These are phyloP conservation scores for Synergus laeviventris DNA, from an alignment of 2,888 invertebrate genomes.

Conservation along the genomic window DNA sequence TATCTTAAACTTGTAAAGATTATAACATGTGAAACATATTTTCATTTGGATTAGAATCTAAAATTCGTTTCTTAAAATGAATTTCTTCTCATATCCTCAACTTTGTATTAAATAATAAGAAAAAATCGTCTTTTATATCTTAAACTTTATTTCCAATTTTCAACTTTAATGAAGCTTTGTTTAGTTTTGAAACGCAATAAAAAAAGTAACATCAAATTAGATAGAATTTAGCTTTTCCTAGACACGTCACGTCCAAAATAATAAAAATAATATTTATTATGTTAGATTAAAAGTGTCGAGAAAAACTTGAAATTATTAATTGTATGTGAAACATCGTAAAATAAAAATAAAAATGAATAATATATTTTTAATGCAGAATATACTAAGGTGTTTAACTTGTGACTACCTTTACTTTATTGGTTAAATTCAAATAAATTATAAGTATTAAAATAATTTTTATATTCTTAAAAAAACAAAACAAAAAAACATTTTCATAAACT, in stretches of 20 bases:
- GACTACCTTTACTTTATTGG: too few relatives aligned
- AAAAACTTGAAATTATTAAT: neutral
- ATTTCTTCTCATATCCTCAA: conserved; percentile 35
- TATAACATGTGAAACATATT: conserved; percentile 30
- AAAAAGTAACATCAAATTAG: neutral
- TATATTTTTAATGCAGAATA: neutral
- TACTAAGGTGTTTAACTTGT: too few relatives aligned
- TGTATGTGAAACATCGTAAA: neutral
- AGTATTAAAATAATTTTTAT: too few relatives aligned
- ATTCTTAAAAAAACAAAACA: too few relatives aligned
- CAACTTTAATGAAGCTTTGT: neutral
- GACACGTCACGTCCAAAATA: neutral
- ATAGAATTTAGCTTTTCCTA: neutral
- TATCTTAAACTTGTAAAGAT: conserved; percentile 41
- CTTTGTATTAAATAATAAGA: conserved; percentile 25
- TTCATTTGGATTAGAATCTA: conserved; percentile 22
- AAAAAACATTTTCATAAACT: neutral
- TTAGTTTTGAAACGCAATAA: neutral
- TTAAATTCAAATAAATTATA: too few relatives aligned
- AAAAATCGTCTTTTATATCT: conserved; percentile 16
- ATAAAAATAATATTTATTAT: neutral
- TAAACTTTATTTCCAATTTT: neutral
- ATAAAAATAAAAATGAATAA: neutral
- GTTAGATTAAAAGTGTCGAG: neutral
- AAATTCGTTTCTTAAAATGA: conserved; percentile 29